Conservation (phyloP, 2,113 vertebrate genomes). For the Ciconia maguari region DNA sequence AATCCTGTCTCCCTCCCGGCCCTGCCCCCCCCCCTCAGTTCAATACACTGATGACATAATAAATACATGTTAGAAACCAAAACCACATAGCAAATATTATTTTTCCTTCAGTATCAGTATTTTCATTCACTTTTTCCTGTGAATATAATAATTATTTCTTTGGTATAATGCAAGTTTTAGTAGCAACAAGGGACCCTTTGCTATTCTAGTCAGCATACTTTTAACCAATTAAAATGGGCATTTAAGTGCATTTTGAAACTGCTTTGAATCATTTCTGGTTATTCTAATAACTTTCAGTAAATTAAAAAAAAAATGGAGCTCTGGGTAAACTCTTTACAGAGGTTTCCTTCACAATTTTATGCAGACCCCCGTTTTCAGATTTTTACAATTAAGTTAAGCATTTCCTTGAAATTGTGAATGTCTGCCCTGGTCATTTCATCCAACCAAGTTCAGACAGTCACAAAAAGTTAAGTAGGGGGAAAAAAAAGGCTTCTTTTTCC, state of each 20-base stretch:
- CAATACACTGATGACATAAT: neutral
- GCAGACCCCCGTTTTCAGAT: neutral
- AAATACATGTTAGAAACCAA: neutral
- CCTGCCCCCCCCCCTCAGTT: neutral
- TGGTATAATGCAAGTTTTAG: neutral
- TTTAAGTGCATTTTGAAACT: neutral
- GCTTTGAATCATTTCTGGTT: neutral
- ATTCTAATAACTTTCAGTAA: neutral
- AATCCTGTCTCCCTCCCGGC: neutral
- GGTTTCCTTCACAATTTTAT: neutral
- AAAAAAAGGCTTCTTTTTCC: neutral
- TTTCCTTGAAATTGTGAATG: neutral
- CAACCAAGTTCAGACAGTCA: neutral
- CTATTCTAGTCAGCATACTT: neutral
- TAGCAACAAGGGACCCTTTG: neutral
- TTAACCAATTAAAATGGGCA: neutral
- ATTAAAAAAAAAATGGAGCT: neutral
- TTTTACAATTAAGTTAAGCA: neutral
- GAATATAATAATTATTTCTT: neutral
- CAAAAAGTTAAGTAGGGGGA: neutral
- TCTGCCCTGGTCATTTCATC: neutral
- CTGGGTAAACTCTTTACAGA: neutral
- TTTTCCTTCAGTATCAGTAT: neutral
- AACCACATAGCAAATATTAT: neutral
- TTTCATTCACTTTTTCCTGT: neutral